A percentile compares a stretch with the other conserved stretches of the same genome.
These are phyloP conservation scores for Zapus hudsonius DNA, from an alignment of 2,113 vertebrate species.

Conservation along the genomic window DNA sequence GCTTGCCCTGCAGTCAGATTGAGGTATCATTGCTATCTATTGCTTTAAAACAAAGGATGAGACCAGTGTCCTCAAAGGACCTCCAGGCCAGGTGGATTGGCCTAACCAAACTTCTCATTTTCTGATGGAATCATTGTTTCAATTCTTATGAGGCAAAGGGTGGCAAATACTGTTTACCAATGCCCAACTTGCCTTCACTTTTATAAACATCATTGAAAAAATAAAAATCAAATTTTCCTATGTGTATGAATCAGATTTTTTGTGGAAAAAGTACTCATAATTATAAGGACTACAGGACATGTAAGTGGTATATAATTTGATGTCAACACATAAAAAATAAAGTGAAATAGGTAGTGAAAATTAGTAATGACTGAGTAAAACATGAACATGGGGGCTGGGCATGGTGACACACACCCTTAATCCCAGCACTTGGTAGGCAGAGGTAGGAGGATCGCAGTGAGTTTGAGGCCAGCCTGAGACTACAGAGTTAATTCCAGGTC, in stretches of 20 bases:
- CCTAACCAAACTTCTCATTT: neutral
- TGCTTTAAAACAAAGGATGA: slow-evolving; percentile 62
- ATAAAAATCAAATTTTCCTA: neutral
- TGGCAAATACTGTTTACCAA: slow-evolving; percentile 25
- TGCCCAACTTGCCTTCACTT: neutral
- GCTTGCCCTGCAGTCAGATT: slow-evolving; percentile 44
- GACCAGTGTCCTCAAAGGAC: slow-evolving; percentile 19
- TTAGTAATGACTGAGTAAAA: neutral
- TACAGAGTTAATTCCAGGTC: no score
- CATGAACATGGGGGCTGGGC: no score
- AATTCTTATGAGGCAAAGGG: neutral
- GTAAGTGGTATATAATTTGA: slow-evolving; percentile 49
- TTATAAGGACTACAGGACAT: slow-evolving; percentile 42
- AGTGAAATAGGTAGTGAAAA: neutral
- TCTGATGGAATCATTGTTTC: slow-evolving; percentile 29
- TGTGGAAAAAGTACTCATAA: neutral
- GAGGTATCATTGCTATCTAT: slow-evolving; percentile 58
- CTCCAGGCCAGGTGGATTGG: neutral
- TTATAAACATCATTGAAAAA: neutral
- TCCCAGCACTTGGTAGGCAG: no score
- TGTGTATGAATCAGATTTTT: neutral
- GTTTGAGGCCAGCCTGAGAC: no score
- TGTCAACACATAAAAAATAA: neutral
- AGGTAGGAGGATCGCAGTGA: no score
- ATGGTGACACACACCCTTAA: no score